Evolutionary conservation across 2,888 invertebrate genomes (phyloP).

Genomic region (Dinocampus coccinellae): DNA sequence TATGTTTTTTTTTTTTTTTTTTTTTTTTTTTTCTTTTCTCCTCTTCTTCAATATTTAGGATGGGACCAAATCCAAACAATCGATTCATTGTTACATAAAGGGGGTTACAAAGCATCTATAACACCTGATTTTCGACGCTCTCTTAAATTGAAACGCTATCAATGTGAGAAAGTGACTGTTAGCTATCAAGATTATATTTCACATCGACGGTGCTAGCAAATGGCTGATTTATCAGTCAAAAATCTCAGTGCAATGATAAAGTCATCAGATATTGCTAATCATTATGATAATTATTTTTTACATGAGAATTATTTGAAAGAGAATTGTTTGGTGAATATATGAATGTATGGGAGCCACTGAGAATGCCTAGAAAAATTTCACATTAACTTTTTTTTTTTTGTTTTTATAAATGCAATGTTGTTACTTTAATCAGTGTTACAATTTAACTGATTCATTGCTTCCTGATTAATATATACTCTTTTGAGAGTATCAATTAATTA

Average conservation of each 20-base stretch:
- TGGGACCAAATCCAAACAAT: constrained; percentile 99
- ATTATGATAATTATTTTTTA: constrained; percentile 51
- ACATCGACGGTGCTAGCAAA: constrained; percentile 82
- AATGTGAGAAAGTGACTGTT: constrained; percentile 94
- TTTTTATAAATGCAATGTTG: background rate
- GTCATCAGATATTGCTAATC: constrained; percentile 51
- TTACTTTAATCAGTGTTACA: background rate
- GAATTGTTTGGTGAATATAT: background rate
- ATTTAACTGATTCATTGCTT: background rate
- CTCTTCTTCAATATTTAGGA: constrained; percentile 75
- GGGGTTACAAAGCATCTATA: constrained; percentile 93
- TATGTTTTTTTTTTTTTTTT: too few species aligned
- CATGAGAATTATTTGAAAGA: background rate
- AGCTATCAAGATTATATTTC: constrained; percentile 87
- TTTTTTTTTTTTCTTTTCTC: too few species aligned
- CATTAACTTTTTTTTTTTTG: background rate
- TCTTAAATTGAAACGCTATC: constrained; percentile 95
- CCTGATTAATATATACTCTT: background rate
- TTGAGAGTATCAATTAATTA: constrained; percentile 15
- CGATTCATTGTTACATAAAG: constrained; percentile 96
- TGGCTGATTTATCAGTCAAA: constrained; percentile 62
- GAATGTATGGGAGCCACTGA: background rate
- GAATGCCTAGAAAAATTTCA: background rate
- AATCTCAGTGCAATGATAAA: constrained; percentile 52
- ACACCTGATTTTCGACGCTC: constrained; percentile 89